phyloP scores from a whole-genome alignment of 2,113 vertebrate genomes.

The Clarias batrachus region DNA sequence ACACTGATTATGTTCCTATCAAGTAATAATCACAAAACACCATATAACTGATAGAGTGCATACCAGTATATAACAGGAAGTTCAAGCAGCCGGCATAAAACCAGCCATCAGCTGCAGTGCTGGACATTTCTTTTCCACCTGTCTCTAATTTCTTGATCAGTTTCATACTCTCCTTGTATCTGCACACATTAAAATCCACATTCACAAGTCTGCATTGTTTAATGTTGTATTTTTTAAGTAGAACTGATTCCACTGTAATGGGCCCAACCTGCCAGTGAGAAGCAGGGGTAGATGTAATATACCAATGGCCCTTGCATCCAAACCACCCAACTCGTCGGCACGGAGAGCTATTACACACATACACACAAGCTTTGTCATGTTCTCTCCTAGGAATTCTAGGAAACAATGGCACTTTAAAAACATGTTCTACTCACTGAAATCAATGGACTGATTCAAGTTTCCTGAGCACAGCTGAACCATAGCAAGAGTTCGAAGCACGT shows the following conservation, averaged over 20 bases:
- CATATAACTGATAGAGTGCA: not conserved
- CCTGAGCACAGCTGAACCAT: slow-evolving; percentile 26
- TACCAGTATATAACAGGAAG: slow-evolving; percentile 36
- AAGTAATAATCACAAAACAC: too few species aligned
- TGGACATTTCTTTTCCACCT: not conserved
- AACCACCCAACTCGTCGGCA: too few species aligned
- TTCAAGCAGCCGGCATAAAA: slow-evolving; percentile 39
- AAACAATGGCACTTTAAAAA: too few species aligned
- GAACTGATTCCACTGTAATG: too few species aligned
- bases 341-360: not conserved
- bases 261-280: too few species aligned
- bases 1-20: too few species aligned
- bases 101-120: slow-evolving; percentile 31
- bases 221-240: too few species aligned
- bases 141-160: slow-evolving; percentile 16
- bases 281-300: too few species aligned
- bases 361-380: not conserved
- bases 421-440: too few species aligned
- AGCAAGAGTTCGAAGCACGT: slow-evolving; percentile 26
- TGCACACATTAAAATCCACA: slow-evolving; percentile 1
- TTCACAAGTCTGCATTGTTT: too few species aligned
- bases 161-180: slow-evolving; percentile 29
- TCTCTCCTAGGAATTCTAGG: not conserved
- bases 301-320: too few species aligned
- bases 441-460: not conserved